Evolutionary conservation across 2,888 invertebrate species (phyloP).

Genomic region (Erpobdella octoculata): DNA sequence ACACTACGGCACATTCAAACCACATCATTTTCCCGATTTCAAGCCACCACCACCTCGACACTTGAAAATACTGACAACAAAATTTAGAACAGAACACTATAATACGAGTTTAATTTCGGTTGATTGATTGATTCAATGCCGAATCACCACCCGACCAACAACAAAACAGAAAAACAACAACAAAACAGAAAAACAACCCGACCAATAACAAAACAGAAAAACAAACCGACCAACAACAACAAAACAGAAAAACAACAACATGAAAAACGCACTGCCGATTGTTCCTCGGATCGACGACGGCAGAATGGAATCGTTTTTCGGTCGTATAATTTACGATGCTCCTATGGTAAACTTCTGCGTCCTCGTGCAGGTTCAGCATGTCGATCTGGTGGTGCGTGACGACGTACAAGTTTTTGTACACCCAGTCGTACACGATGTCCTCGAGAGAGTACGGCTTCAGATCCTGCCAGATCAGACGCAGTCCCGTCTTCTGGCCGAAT

Average conservation of each 20-base stretch:
- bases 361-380: background rate
- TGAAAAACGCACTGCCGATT: background rate
- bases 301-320: background rate
- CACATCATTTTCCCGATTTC: no score
- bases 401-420: constrained; percentile 2
- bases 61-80: no score
- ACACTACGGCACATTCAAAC: no score
- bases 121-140: no score
- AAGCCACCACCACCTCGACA: no score
- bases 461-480: background rate
- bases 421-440: background rate
- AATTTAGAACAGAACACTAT: no score
- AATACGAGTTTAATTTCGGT: no score
- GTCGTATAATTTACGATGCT: background rate
- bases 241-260: background rate
- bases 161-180: no score
- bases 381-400: background rate
- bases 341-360: background rate
- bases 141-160: no score
- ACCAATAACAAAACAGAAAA: no score
- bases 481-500: background rate
- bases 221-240: background rate
- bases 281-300: background rate
- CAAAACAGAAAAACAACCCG: background rate
- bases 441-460: background rate